Conservation (phyloP, 2,797 vertebrate genomes). For the Poecilia picta region DNA sequence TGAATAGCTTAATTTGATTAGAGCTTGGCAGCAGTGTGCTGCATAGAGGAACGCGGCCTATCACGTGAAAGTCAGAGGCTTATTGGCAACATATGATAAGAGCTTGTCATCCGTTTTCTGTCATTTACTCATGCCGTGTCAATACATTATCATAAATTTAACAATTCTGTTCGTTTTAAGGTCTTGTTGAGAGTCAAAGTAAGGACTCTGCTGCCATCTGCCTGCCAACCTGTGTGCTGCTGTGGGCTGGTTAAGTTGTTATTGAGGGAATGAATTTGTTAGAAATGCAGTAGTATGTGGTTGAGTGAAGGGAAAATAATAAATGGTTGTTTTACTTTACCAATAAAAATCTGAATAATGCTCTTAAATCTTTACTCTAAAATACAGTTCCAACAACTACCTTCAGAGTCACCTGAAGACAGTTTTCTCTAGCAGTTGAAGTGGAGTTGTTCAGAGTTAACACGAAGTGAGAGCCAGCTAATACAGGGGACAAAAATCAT, state of each 20-base stretch:
- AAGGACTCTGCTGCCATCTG: constrained; percentile 75
- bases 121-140: constrained; percentile 22
- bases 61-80: constrained; percentile 54
- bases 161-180: not conserved
- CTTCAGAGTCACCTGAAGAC: not conserved
- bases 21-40: constrained; percentile 35
- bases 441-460: too few species aligned
- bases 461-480: too few species aligned
- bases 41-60: constrained; percentile 41
- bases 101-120: constrained; percentile 53
- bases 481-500: too few species aligned
- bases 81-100: constrained; percentile 63
- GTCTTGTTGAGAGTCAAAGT: not conserved
- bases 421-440: too few species aligned
- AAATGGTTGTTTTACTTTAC: not conserved
- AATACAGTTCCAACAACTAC: not conserved
- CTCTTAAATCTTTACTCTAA: not conserved
- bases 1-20: constrained; percentile 69
- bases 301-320: not conserved
- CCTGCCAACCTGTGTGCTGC: constrained; percentile 43
- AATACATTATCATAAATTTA: constrained; percentile 31
- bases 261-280: not conserved
- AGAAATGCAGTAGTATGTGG: not conserved
- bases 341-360: not conserved
- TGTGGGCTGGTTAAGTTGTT: not conserved